Percentiles rank a stretch among this genome's conserved stretches.
Conservation (phyloP, 1,140 invertebrate genomes). For the Aphelinus certus region DNA sequence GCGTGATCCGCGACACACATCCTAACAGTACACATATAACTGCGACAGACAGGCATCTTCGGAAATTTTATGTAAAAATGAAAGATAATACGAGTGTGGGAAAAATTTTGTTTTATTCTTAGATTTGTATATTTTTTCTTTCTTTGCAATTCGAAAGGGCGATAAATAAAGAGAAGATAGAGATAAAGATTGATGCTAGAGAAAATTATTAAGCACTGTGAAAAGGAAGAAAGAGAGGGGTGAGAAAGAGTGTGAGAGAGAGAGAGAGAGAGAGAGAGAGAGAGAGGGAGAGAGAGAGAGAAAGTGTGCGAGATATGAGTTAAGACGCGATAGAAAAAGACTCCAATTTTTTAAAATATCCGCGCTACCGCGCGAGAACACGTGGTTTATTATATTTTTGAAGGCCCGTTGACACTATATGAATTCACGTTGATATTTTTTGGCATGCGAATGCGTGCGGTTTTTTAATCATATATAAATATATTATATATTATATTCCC, state of each 20-base stretch:
- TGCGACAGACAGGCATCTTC: neutral
- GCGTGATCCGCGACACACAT: slow-evolving; percentile 27
- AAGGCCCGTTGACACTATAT: slow-evolving; percentile 36
- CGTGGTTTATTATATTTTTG: slow-evolving; percentile 37
- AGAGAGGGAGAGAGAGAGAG: neutral
- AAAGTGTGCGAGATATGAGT: neutral
- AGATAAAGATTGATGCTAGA: too few relatives aligned
- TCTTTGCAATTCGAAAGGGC: too few relatives aligned
- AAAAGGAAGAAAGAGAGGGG: neutral
- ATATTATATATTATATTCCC: slow-evolving; percentile 83
- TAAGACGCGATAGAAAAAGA: neutral
- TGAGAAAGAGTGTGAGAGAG: neutral
- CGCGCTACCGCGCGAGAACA: slow-evolving; percentile 21
- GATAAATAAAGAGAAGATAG: too few relatives aligned
- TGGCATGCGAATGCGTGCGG: slow-evolving; percentile 33
- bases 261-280: neutral
- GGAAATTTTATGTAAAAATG: slow-evolving; percentile 1
- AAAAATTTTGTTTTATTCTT: slow-evolving; percentile 21
- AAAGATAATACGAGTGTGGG: neutral
- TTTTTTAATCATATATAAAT: slow-evolving; percentile 66
- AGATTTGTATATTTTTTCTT: neutral
- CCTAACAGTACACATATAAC: neutral
- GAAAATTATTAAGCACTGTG: too few relatives aligned
- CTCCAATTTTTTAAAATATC: slow-evolving; percentile 27
- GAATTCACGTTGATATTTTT: slow-evolving; percentile 42